These are phyloP conservation scores for Anhinga anhinga DNA, from an alignment of 2,113 vertebrate species.

Conservation along the genomic window DNA sequence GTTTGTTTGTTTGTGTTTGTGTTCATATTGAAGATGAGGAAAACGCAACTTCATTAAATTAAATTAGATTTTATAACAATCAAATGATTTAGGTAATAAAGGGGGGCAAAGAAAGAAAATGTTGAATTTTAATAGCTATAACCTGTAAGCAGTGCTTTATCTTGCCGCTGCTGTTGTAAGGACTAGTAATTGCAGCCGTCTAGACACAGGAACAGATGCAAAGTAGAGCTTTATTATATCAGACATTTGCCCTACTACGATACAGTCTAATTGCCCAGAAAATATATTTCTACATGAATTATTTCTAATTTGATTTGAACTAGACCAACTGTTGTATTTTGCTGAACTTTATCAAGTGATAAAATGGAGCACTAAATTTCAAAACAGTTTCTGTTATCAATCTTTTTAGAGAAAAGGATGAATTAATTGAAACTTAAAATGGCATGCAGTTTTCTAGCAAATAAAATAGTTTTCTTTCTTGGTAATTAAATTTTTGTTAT, in stretches of 20 bases:
- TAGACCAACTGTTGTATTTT: slow-evolving; percentile 91
- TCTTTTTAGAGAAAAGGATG: neutral
- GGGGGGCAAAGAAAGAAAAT: slow-evolving; percentile 61
- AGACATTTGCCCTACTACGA: slow-evolving; percentile 87
- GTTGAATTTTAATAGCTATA: slow-evolving; percentile 64
- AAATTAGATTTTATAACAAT: slow-evolving; percentile 71
- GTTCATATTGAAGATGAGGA: slow-evolving; percentile 30
- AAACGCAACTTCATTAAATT: slow-evolving; percentile 66
- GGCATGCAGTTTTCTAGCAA: neutral
- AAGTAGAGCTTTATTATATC: slow-evolving; percentile 80
- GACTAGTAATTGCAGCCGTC: slow-evolving; percentile 76
- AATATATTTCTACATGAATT: slow-evolving; percentile 92
- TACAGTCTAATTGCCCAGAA: slow-evolving; percentile 97
- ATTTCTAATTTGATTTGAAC: slow-evolving; percentile 97
- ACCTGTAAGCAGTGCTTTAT: slow-evolving; percentile 64
- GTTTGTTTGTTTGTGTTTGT: slow-evolving; percentile 46
- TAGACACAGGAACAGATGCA: slow-evolving; percentile 87
- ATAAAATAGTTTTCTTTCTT: neutral
- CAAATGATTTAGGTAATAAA: slow-evolving; percentile 71
- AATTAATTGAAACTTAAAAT: slow-evolving; percentile 36
- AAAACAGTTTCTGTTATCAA: neutral
- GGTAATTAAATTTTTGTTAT: neutral
- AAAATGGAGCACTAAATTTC: slow-evolving; percentile 63
- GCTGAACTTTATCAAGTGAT: slow-evolving; percentile 68
- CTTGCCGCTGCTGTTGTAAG: slow-evolving; percentile 62